Evolutionary conservation across 2,113 vertebrate species (phyloP).

Genomic region (Planiliza haematocheilus): DNA sequence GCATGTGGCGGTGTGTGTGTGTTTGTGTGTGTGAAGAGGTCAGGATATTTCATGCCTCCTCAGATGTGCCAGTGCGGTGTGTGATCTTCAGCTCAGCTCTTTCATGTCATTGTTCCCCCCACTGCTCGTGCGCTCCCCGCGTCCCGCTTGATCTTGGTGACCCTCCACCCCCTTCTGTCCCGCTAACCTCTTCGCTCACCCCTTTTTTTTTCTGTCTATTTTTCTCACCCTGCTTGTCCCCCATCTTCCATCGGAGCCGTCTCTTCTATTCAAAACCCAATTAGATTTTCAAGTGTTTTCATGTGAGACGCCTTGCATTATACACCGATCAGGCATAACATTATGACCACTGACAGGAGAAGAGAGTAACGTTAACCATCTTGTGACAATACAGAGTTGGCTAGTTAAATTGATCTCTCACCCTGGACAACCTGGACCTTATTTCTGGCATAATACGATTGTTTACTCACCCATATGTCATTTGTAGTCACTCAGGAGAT

Average conservation of each 20-base stretch:
- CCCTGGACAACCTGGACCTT: too few relatives aligned
- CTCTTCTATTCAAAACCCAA: too few relatives aligned
- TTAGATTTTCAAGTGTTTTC: too few relatives aligned
- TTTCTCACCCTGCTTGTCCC: conserved; percentile 6
- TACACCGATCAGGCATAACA: too few relatives aligned
- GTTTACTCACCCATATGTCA: too few relatives aligned
- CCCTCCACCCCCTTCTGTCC: conserved; percentile 46
- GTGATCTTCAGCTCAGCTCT: conserved; percentile 77
- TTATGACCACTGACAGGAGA: too few relatives aligned
- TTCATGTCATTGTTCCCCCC: conserved; percentile 82
- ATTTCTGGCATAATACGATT: too few relatives aligned
- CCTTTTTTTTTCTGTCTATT: background rate
- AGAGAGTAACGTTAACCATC: too few relatives aligned
- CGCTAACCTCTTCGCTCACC: conserved; percentile 15
- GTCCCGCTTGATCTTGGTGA: conserved; percentile 70
- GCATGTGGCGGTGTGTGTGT: conserved; percentile 23
- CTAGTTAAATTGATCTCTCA: too few relatives aligned
- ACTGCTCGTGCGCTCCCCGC: conserved; percentile 51
- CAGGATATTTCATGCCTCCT: conserved; percentile 76
- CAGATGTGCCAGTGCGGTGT: conserved; percentile 76
- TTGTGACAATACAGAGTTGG: too few relatives aligned
- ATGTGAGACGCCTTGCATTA: too few relatives aligned
- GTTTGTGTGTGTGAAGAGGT: conserved; percentile 64
- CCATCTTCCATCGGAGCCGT: conserved; percentile 2
- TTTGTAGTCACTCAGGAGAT: too few relatives aligned